Conservation (phyloP, 2,797 vertebrate genomes). For the Enteromius mattozi region DNA sequence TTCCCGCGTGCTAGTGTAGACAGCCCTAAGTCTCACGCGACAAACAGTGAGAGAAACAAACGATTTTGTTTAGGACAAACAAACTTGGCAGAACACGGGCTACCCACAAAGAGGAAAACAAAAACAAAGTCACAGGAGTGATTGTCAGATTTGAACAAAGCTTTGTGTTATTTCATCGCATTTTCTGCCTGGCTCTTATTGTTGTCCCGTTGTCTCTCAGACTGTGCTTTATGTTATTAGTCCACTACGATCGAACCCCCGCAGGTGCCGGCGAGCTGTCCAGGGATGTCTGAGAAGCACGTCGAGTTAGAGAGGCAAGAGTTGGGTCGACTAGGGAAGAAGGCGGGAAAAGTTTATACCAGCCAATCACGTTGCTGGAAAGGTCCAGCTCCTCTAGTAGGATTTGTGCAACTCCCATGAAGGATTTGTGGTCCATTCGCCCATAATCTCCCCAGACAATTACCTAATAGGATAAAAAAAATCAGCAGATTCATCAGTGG, state of each 20-base stretch:
- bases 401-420: slow-evolving; percentile 99
- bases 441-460: slow-evolving; percentile 99
- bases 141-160: slow-evolving; percentile 98
- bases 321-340: slow-evolving; percentile 98
- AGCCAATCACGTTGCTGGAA: slow-evolving; percentile 98
- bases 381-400: slow-evolving; percentile 97
- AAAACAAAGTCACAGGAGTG: slow-evolving; percentile 85
- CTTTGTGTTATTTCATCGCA: slow-evolving; percentile 77
- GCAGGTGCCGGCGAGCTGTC: slow-evolving; percentile 93
- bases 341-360: slow-evolving; percentile 98
- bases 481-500: slow-evolving; percentile 6
- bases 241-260: slow-evolving; percentile 91
- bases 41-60: slow-evolving; percentile 58
- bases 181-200: slow-evolving; percentile 74
- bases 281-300: slow-evolving; percentile 96
- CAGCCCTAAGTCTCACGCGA: slow-evolving; percentile 67
- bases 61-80: slow-evolving; percentile 19
- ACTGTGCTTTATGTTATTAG: slow-evolving; percentile 66
- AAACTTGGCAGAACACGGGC: slow-evolving; percentile 63
- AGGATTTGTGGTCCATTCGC: slow-evolving; percentile 99
- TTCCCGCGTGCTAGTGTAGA: slow-evolving; percentile 64
- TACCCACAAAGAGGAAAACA: slow-evolving; percentile 61
- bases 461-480: slow-evolving; percentile 77
- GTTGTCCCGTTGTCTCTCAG: slow-evolving; percentile 68
- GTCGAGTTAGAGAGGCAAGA: slow-evolving; percentile 91